Base-by-base conservation (phyloP, 2,797 vertebrate genomes). In the Leucoraja ocellata region DNA sequence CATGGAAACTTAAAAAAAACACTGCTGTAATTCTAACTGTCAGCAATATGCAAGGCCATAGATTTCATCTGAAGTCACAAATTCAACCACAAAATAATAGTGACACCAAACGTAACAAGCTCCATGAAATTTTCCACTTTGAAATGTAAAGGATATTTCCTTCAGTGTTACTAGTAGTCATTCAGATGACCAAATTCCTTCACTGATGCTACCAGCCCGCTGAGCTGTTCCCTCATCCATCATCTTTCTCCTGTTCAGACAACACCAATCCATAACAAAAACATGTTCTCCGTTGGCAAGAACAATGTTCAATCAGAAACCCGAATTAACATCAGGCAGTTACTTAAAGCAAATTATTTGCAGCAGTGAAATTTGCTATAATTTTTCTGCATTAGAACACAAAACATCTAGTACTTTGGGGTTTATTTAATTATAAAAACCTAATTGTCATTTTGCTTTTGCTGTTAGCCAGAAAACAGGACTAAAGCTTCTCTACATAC, bases 31-130 rank as follows among this genome's bases (percentile, higher is more conserved):
- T 16, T 65, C 61, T 63, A 86, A 65, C 63, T 3, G 14, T 88
- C 61, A 88, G 16, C 61, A 36, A 7, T 88, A 32, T 36, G 36
- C 28, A 88, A 88, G 36, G 63, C 14, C 7, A 63, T 14, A n/a
- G 83, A 86, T 63, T 86, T 61, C 81, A 84, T n/a, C 7, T 14
- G 83, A 86, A n/a, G 25, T 28, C 25, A 86, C 84, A 88, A 65
- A 65, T 65, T 65, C 68, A n/a, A 10, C n/a, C 8, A 36, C n/a
- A 36, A n/a, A 65, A 88, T 32, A 21, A 36, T 65, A 88, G 8
- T 68, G 32, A 68, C 84, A 88, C 28, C n/a, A n/a, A 88, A 88
- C 63, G 21, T n/a, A 63, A n/a, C 18, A 16, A 16, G 18, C 21
- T 88, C 84, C 61, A 68, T 7, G 61, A 88, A 9, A 61, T 36